phyloP scores from a whole-genome alignment of 2,797 vertebrate genomes.

The Chaunax sp. region DNA sequence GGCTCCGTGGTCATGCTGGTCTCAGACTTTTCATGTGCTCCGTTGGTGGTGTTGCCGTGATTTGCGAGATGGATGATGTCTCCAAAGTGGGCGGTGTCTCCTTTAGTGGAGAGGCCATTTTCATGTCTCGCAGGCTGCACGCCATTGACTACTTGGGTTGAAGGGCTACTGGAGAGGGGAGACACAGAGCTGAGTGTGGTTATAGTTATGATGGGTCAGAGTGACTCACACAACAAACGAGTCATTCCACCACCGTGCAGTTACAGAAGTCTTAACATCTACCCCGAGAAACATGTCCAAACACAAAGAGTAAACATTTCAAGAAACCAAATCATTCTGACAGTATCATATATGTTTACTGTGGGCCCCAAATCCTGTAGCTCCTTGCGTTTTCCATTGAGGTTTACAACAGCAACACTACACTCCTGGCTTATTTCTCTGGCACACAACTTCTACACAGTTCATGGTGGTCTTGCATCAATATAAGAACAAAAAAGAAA shows the following conservation, averaged over 20 bases:
- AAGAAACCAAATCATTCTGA: constrained; percentile 30
- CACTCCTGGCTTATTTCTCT: constrained; percentile 22
- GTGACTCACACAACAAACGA: constrained; percentile 54
- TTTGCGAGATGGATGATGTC: constrained; percentile 85
- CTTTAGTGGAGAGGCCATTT: constrained; percentile 89
- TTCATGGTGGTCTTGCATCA: constrained; percentile 47
- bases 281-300: constrained; percentile 19
- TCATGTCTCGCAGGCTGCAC: constrained; percentile 88
- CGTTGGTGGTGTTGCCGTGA: constrained; percentile 80
- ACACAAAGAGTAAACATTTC: constrained; percentile 44
- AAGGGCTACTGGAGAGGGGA: constrained; percentile 58
- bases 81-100: constrained; percentile 74
- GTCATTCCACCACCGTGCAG: constrained; percentile 32
- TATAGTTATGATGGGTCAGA: constrained; percentile 27
- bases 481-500: not conserved
- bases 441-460: constrained; percentile 25
- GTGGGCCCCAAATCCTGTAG: constrained; percentile 2
- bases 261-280: constrained; percentile 24
- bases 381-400: constrained; percentile 45
- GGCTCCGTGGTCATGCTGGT: constrained; percentile 75
- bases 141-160: constrained; percentile 86
- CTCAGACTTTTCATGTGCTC: constrained; percentile 77
- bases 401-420: constrained; percentile 44
- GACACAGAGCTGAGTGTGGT: constrained; percentile 36
- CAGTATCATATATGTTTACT: constrained; percentile 33